Evolutionary conservation across 2,888 invertebrate species (phyloP), one percentile per base, ranked within the genome.

Genomic region (Drosophila mettleri): DNA sequence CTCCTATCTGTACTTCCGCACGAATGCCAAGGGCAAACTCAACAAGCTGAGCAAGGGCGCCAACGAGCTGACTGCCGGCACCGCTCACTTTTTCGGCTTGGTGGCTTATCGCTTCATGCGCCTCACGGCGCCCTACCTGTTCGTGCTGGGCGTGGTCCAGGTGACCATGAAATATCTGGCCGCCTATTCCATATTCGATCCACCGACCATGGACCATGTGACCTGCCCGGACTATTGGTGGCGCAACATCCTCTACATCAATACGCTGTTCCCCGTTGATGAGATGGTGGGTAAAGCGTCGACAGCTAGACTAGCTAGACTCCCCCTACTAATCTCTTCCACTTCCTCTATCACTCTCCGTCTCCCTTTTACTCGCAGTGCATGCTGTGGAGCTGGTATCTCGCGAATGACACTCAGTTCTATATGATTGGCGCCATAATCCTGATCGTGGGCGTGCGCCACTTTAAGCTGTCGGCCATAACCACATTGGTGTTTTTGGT

Each of bases 311-410:
- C n/a, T n/a, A n/a, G n/a, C 3, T 48, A 24, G 10, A 10, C 9
- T 16, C 9, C 27, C 45, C 12, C 12, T 7, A 45, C 16, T 45
- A 29, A 45, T 18, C 18, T 0, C 5, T 16, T 27, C 24, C 24
- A 2, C 10, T 8, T n/a, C 4, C 22, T 31, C 18, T 20, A 8
- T 20, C 14, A 12, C 3, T 31, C 31, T 29, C 7, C 3, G 16
- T 22, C 9, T n/a, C 34, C 41, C 27, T 31, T 3, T 31, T 12
- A 14, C 10, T 18, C 9, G 22, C 49, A 97, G 97, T 97, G 97
- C 90, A 97, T 97, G 97, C 91, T 97, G 34, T 97, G 97, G 97
- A 97, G 97, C 93, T 97, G 97, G 97, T 97, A 97, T 89, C 93
- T 97, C 48, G 96, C 97, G 0, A 96, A 97, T 84, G 97, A 97